These are phyloP conservation scores for Rhizoglyphus robini DNA, from an alignment of 1,140 invertebrate species.

Conservation along the genomic window DNA sequence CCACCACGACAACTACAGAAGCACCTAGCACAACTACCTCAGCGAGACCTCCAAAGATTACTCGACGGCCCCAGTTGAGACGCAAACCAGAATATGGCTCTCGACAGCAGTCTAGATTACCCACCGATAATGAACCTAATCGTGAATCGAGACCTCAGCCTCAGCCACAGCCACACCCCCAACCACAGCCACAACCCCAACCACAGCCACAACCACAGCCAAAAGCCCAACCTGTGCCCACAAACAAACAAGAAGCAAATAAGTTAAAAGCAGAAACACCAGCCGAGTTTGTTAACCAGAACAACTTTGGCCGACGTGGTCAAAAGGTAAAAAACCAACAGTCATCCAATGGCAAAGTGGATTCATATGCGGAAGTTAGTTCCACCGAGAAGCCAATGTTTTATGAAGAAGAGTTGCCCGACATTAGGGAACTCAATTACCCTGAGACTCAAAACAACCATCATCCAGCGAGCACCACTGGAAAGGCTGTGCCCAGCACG, in stretches of 20 bases:
- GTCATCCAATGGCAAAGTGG: background rate
- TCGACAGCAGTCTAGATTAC: background rate
- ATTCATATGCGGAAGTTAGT: background rate
- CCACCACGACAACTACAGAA: constrained; percentile 22
- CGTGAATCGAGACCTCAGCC: constrained; percentile 2
- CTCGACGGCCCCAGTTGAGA: background rate
- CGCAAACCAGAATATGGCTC: background rate
- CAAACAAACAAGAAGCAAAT: background rate
- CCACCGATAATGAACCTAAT: too few relatives aligned
- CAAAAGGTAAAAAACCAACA: too few relatives aligned
- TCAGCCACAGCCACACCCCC: background rate
- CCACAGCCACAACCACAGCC: background rate
- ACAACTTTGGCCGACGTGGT: constrained; percentile 7
- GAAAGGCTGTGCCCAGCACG: background rate
- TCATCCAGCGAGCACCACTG: background rate
- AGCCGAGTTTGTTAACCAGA: background rate
- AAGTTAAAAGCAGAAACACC: too few relatives aligned
- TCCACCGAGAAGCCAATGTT: background rate
- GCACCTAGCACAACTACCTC: background rate
- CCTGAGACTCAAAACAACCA: constrained; percentile 10
- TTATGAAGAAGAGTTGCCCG: constrained; percentile 5
- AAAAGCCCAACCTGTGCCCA: background rate
- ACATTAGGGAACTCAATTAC: background rate
- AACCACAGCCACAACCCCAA: background rate
- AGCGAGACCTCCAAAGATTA: background rate